Conservation (phyloP, 2,888 invertebrate genomes). For the Tinea pellionella region DNA sequence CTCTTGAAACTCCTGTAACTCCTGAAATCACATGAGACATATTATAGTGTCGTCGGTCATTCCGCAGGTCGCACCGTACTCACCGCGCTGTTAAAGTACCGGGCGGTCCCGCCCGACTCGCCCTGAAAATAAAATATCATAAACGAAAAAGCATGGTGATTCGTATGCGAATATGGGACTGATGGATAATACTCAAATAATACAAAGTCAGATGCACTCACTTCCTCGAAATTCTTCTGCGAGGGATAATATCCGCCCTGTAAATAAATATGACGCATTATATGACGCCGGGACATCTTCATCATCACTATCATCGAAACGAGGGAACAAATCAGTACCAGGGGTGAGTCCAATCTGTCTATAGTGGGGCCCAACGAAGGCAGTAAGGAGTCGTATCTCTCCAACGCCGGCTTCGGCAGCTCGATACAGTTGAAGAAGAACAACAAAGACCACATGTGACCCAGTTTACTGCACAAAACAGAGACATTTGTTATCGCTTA, state of each 20-base stretch:
- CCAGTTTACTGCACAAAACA: not conserved
- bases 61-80: not conserved
- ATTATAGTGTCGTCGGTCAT: not conserved
- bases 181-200: too few species aligned
- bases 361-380: not conserved
- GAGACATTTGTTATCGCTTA: too few species aligned
- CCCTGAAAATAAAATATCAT: not conserved
- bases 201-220: too few species aligned
- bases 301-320: too few species aligned
- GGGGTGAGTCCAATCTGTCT: not conserved
- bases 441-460: not conserved
- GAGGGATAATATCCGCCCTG: not conserved
- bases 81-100: constrained; percentile 17
- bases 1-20: not conserved
- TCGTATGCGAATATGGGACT: too few species aligned
- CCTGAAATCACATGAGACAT: not conserved
- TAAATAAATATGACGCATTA: not conserved
- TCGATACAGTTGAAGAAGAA: not conserved
- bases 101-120: constrained; percentile 17
- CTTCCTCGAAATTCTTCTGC: not conserved
- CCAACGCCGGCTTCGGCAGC: not conserved
- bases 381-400: not conserved
- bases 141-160: not conserved
- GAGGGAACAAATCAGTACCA: not conserved
- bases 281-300: too few species aligned